Evolutionary conservation across 2,113 vertebrate genomes (phyloP).

Genomic region (Pachypanchax playfairii): DNA sequence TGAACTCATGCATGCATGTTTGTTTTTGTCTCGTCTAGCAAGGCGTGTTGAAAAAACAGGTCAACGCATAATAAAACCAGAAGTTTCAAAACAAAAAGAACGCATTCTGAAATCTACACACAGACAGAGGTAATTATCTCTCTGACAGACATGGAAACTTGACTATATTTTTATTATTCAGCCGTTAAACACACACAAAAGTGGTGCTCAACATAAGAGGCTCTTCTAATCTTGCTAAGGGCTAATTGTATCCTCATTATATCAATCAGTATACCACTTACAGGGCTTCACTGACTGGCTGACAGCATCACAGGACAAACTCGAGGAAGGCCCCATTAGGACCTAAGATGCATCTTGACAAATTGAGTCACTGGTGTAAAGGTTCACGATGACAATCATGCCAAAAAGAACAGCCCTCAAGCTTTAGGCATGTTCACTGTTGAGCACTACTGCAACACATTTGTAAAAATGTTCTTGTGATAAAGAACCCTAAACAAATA

Average conservation of each 20-base stretch:
- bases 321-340: neutral
- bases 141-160: neutral
- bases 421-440: too few relatives aligned
- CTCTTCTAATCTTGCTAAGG: conserved; percentile 36
- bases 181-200: neutral
- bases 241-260: conserved; percentile 57
- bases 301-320: neutral
- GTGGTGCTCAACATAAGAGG: conserved; percentile 40
- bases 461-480: too few relatives aligned
- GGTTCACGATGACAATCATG: neutral
- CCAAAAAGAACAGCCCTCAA: too few relatives aligned
- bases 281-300: neutral
- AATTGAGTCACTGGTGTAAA: neutral
- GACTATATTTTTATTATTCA: neutral
- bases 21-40: too few relatives aligned
- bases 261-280: conserved; percentile 51
- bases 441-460: too few relatives aligned
- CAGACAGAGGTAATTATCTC: neutral
- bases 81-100: neutral
- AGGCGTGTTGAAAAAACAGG: too few relatives aligned
- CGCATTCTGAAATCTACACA: neutral
- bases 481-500: too few relatives aligned
- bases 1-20: too few relatives aligned
- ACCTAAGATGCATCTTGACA: neutral
- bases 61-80: too few relatives aligned